Percentiles rank a stretch among this genome's conserved stretches.
Conservation (phyloP, 2,113 vertebrate genomes). For the Albula glossodonta region DNA sequence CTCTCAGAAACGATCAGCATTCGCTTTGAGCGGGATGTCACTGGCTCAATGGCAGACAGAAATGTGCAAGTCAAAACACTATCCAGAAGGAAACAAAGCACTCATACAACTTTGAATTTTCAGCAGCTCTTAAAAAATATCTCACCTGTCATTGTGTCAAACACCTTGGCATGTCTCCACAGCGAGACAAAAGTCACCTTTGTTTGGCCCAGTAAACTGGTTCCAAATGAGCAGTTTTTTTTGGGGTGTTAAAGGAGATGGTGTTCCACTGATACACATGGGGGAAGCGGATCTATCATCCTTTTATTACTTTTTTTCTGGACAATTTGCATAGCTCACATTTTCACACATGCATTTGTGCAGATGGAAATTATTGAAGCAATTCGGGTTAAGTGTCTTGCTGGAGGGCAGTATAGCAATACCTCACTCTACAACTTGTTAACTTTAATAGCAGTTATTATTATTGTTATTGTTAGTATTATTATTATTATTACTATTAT, state of each 20-base stretch:
- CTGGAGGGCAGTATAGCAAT: neutral
- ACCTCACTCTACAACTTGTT: neutral
- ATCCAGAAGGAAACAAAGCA: constrained; percentile 70
- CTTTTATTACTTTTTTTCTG: neutral
- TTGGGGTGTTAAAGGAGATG: neutral
- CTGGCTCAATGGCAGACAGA: constrained; percentile 65
- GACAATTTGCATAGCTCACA: neutral
- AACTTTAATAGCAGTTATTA: constrained; percentile 2
- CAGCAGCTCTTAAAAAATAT: constrained; percentile 66
- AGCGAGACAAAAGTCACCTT: constrained; percentile 74
- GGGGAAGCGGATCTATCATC: neutral
- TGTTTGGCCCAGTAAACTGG: constrained; percentile 61
- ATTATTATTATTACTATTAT: neutral
- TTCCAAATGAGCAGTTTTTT: constrained; percentile 54
- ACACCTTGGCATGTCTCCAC: constrained; percentile 65
- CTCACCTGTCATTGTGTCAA: constrained; percentile 72
- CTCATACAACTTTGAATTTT: constrained; percentile 58
- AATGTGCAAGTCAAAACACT: constrained; percentile 78
- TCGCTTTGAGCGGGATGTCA: constrained; percentile 55
- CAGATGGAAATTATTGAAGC: neutral
- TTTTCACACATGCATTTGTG: neutral
- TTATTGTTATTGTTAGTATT: constrained; percentile 16
- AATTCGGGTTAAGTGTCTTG: neutral
- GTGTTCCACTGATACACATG: neutral
- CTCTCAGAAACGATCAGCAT: constrained; percentile 53